Evolutionary conservation across 2,888 invertebrate genomes (phyloP).

Genomic region (Atrina japonica): DNA sequence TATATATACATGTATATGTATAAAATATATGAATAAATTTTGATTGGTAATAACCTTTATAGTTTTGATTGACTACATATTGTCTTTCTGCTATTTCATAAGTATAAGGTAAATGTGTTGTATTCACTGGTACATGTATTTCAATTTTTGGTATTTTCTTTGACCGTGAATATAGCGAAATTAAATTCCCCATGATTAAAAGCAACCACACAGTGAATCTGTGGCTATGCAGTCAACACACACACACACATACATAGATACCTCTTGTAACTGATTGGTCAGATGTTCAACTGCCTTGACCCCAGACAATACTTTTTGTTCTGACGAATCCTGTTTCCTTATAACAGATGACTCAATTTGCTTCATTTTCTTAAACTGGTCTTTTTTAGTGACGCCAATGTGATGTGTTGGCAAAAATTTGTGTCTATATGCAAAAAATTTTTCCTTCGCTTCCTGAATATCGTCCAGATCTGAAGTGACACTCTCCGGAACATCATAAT

Average conservation of each 20-base stretch:
- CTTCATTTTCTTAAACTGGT: conserved; percentile 72
- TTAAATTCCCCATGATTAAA: no score
- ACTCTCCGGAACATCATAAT: conserved; percentile 54
- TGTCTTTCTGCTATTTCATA: no score
- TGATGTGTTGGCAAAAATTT: conserved; percentile 69
- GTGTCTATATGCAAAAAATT: conserved; percentile 60
- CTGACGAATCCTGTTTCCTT: conserved; percentile 69
- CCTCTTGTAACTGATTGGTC: conserved; percentile 69
- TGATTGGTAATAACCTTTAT: no score
- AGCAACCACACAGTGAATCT: no score
- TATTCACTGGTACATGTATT: no score
- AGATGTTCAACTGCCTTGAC: conserved; percentile 72
- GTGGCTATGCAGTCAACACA: no score
- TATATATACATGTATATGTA: no score
- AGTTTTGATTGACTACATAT: no score
- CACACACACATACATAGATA: conserved; percentile 39
- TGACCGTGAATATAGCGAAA: no score
- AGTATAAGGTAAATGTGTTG: no score
- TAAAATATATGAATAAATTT: no score
- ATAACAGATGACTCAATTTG: conserved; percentile 72
- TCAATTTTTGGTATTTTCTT: no score
- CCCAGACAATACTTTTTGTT: conserved; percentile 74
- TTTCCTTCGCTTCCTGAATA: conserved; percentile 41
- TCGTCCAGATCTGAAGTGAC: conserved; percentile 53
- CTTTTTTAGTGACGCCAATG: conserved; percentile 74